These are phyloP conservation scores for Oreochromis spilurus DNA, from an alignment of 2,113 vertebrate genomes.

Conservation along the genomic window DNA sequence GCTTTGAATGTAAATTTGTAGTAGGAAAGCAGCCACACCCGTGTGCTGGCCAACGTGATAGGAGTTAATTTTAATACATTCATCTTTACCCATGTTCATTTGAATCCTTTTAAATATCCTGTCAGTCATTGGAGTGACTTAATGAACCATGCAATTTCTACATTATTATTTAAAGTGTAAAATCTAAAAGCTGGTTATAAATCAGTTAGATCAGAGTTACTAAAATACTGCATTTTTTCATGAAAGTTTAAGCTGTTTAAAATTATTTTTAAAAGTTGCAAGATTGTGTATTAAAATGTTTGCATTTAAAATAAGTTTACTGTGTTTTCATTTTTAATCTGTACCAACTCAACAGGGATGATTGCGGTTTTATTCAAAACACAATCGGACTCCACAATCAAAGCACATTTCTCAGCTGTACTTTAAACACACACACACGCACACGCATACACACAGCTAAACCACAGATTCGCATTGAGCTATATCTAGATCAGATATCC, in stretches of 20 bases:
- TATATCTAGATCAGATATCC: background rate
- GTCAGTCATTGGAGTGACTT: background rate
- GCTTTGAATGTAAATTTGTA: background rate
- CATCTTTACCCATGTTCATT: background rate
- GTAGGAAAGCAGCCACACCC: background rate
- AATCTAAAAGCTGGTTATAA: background rate
- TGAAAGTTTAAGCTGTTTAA: background rate
- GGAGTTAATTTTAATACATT: background rate
- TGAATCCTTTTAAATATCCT: background rate
- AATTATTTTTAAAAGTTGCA: background rate
- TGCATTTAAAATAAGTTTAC: background rate
- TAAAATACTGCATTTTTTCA: background rate
- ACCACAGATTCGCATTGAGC: background rate
- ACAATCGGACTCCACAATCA: background rate
- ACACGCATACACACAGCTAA: background rate
- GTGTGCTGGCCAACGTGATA: background rate
- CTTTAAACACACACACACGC: background rate
- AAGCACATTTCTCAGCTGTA: background rate
- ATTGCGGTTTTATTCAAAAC: background rate
- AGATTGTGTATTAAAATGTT: background rate
- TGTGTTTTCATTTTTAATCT: background rate
- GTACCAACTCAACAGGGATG: background rate
- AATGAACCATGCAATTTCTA: background rate
- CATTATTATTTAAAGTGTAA: background rate
- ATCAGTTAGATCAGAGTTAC: background rate